Base-by-base conservation (phyloP, 2,888 invertebrate species). In the Galerucella pusilla region DNA sequence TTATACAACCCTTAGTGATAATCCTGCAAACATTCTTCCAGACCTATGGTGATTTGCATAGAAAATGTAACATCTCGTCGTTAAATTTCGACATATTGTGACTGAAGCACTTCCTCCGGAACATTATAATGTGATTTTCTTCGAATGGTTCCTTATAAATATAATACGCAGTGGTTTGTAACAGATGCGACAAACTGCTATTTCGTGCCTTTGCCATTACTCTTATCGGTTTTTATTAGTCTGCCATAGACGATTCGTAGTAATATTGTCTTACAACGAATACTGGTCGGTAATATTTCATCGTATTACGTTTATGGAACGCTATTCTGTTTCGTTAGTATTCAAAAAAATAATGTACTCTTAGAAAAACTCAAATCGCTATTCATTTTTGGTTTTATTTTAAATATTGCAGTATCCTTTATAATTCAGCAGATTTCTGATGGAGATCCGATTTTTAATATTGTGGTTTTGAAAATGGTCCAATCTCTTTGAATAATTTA, bases 151-250 rank as follows among this genome's bases (percentile, higher is more conserved):
- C 75, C 84, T 85, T 84, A 85, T 86, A 85, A 86, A 85, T 85
- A 86, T 85, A 84, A 52, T 83, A 83, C 81, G 84, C 82, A 81
- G 84, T 83, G 84, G 83, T 84, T 85, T 81, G 85, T 80, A 81
- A 80, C 86, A 86, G 85, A 85, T 86, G 86, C 84, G 84, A 83
- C 85, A 82, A 86, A 86, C 83, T 84, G 84, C 85, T 81, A 83
- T 84, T 84, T 85, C 86, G 85, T 85, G 85, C 84, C 84, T 83
- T 78, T 76, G 80, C 83, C 83, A 84, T 85, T 83, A 85, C 83
- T 85, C 83, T 84, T 81, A 80, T 78, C 79, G 80, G 78, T 84
- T 84, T 84, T 85, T 85, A 84, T 84, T 82, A 82, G 81, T 45
- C 45, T 46, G 16, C 68, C 49, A 68, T 64, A 71, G 64, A 71